Base-by-base conservation (phyloP, 2,888 invertebrate genomes). In the Eristalinus sepulchralis region DNA sequence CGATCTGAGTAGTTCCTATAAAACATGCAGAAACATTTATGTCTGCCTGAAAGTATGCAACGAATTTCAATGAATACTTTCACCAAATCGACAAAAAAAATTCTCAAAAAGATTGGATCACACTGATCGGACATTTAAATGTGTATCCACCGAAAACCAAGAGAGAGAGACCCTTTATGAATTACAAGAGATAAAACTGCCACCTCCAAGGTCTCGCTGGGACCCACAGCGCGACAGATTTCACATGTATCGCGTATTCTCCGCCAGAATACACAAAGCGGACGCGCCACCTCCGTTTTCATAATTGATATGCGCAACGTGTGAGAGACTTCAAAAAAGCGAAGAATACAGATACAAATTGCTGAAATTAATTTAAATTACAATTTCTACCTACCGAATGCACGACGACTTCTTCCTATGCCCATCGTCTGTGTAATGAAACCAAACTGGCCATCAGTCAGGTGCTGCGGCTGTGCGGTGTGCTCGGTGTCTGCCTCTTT, bases 281-380 rank as follows among this genome's bases (percentile, higher is more conserved):
- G 31, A 36, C 39, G n/a, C 8, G 36, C 34, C 22, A 63, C 17
- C 60, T 63, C n/a, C n/a, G n/a, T n/a, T 34, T 39, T 11, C 53
- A 27, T 60, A 76, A 60, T 68, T 76, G 67, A 67, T 68, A 76
- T 76, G 76, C 75, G 59, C 27, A 66, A 66, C 66, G 64, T 76
- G 67, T 76, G 47, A 57, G 36, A 59, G 57, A 17, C 47, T 47
- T 8, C 17, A 47, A 39, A 13, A 39, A 13, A n/a, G 4, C 2
- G 3, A 36, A n/a, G n/a, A 39, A 39, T 6, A n/a, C 3, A 47
- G 47, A 47, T 66, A 75, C 75, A 76, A 67, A 76, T 68, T 60
- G 60, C 68, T 76, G 66, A 76, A 76, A 76, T 76, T 76, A 66
- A 67, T 76, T 76, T 59, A 76, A 76, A 76, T 59, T 76, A 67